Evolutionary conservation across 2,888 invertebrate species (phyloP).

Genomic region (Mongoloraphidia duomilia): DNA sequence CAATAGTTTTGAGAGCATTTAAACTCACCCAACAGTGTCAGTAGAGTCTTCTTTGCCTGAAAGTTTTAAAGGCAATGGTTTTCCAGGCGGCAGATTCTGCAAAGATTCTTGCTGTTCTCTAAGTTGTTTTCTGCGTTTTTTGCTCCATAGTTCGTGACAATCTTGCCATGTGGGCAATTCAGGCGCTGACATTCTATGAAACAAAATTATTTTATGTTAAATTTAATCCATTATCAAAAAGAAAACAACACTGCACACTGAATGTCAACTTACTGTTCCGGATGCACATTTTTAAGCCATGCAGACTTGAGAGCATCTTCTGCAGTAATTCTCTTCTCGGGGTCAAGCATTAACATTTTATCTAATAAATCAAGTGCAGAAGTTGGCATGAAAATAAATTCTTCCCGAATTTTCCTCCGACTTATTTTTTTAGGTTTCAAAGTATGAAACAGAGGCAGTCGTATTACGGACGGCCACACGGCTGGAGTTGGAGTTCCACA

Average conservation of each 20-base stretch:
- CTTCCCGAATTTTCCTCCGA: constrained; percentile 77
- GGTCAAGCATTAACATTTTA: constrained; percentile 92
- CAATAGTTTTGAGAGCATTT: too few relatives aligned
- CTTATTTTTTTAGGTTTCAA: constrained; percentile 84
- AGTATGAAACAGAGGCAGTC: constrained; percentile 81
- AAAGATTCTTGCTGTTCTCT: constrained; percentile 55
- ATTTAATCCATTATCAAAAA: constrained; percentile 2
- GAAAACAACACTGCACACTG: constrained; percentile 6
- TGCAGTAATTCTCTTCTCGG: constrained; percentile 82
- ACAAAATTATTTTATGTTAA: constrained; percentile 2
- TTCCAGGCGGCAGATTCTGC: constrained; percentile 31
- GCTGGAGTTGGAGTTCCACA: constrained; percentile 95
- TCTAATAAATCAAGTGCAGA: constrained; percentile 83
- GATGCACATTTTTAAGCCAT: constrained; percentile 85
- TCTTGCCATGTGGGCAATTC: constrained; percentile 92
- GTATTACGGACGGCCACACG: constrained; percentile 92
- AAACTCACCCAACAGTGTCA: constrained; percentile 38
- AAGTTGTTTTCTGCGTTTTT: constrained; percentile 76
- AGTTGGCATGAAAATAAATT: constrained; percentile 83
- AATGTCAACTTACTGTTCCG: constrained; percentile 60
- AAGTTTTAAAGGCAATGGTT: constrained; percentile 19
- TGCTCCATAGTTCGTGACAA: constrained; percentile 98
- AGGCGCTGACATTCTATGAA: constrained; percentile 62
- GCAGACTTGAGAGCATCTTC: constrained; percentile 83
- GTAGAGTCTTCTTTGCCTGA: constrained; percentile 30